Percentiles rank a stretch among this genome's conserved stretches.
phyloP scores from a whole-genome alignment of 2,113 vertebrate species.

The Stegostoma tigrinum region DNA sequence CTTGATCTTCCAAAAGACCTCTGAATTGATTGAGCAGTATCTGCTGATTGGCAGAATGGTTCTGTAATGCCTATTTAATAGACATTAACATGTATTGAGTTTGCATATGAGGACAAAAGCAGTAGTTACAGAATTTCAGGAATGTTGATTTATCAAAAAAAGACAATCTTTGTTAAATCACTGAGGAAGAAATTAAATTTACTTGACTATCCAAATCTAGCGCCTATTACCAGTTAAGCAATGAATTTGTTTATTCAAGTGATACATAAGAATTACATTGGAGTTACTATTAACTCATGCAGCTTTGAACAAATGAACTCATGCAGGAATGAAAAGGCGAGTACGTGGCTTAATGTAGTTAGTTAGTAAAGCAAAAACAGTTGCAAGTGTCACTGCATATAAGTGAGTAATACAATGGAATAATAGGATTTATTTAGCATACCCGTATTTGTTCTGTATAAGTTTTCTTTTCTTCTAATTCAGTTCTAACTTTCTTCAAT shows the following conservation, averaged over 20 bases:
- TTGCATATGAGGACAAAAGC: background rate
- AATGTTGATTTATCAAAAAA: background rate
- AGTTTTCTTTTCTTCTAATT: slow-evolving; percentile 47
- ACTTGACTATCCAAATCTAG: background rate
- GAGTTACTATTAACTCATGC: background rate
- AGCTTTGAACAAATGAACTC: background rate
- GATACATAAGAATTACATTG: background rate
- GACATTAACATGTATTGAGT: background rate
- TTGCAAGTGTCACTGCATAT: background rate
- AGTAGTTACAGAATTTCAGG: background rate
- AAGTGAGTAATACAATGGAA: background rate
- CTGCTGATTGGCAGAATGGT: slow-evolving; percentile 45
- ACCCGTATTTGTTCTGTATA: slow-evolving; percentile 51
- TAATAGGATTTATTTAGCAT: background rate
- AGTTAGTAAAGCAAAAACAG: background rate
- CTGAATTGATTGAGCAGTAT: slow-evolving; percentile 46
- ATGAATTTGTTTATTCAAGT: background rate
- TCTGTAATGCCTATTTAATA: slow-evolving; percentile 38
- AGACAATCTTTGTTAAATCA: background rate
- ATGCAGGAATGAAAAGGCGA: background rate
- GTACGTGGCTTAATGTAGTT: background rate
- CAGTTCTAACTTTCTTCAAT: slow-evolving; percentile 49
- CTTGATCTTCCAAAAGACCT: slow-evolving; percentile 42
- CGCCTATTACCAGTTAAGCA: background rate
- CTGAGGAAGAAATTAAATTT: slow-evolving; percentile 39